Base-by-base conservation (phyloP, 2,888 invertebrate genomes). In the Acrocyrtus sp. region DNA sequence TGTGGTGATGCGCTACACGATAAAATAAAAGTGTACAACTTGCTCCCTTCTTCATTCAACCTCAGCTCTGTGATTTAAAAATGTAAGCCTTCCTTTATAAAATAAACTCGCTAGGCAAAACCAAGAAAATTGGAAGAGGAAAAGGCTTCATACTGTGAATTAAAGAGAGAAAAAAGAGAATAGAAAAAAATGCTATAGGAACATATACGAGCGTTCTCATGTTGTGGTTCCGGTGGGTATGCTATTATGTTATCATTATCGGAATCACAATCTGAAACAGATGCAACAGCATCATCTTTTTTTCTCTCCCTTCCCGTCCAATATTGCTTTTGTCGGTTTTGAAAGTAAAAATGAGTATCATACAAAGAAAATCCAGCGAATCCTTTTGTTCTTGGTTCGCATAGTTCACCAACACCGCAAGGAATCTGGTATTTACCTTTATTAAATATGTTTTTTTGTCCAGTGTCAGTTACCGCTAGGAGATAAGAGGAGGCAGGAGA, bases 111-210 rank as follows among this genome's bases (percentile, higher is more conserved):
- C n/a, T n/a, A n/a, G n/a, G n/a, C n/a, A n/a, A n/a, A n/a, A n/a
- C n/a, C n/a, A n/a, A n/a, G n/a, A n/a, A n/a, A n/a, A n/a, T n/a
- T n/a, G n/a, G 26, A 63, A 56, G 48, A 60, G 48, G 34, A 27
- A 63, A 65, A 66, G 72, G 50, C 43, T 61, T 66, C 72, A 66
- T 72, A 72, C 72, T 72, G 72, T 54, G 72, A 66, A 66, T 66
- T 72, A 72, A 66, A 56, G 45, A 34, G 57, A 58, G 26, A 57
- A 27, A 12, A 45, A 45, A n/a, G n/a, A n/a, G n/a, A n/a, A 29
- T 43, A 56, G 43, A 24, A 53, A 41, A 45, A 39, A 29, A 24
- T 48, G 51, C 39, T 29, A 34, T 19, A 21, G 29, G 26, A 39
- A 29, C 22, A 29, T 50, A n/a, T n/a, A n/a, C n/a, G n/a, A n/a